phyloP scores from a whole-genome alignment of 1,140 invertebrate genomes.

The Drosophila sproati region DNA sequence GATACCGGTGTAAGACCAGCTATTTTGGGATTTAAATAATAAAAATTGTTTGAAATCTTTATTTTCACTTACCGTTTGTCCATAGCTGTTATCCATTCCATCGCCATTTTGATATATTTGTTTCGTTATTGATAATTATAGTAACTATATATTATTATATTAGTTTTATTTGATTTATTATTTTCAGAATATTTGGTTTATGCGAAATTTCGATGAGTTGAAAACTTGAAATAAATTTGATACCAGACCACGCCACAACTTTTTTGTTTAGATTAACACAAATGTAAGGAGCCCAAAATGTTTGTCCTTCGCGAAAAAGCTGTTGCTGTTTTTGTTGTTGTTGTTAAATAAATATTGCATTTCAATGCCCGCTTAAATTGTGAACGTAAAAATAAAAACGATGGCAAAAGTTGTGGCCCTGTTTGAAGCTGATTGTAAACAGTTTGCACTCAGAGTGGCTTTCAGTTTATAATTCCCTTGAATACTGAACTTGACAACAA shows the following conservation, averaged over 20 bases:
- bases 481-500: constrained; percentile 21
- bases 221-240: constrained; percentile 20
- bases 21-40: not conserved
- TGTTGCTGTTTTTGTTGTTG: constrained; percentile 26
- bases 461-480: constrained; percentile 56
- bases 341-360: constrained; percentile 53
- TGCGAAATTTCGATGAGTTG: constrained; percentile 13
- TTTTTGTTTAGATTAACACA: constrained; percentile 27
- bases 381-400: constrained; percentile 38
- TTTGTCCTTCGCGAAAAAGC: constrained; percentile 29
- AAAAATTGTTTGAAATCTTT: not conserved
- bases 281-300: constrained; percentile 31
- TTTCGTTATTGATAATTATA: constrained; percentile 4
- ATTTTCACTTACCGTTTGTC: constrained; percentile 83
- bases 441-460: constrained; percentile 40
- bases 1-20: too few species aligned
- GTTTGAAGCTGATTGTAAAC: constrained; percentile 28
- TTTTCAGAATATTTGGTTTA: not conserved
- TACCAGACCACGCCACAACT: constrained; percentile 37
- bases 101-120: constrained; percentile 72
- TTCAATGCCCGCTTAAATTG: constrained; percentile 34
- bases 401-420: constrained; percentile 50
- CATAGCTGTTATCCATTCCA: constrained; percentile 85
- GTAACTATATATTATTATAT: constrained; percentile 2
- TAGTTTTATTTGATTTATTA: constrained; percentile 1